Percentiles rank a stretch among this genome's conserved stretches.
Conservation (phyloP, 1,140 invertebrate genomes). For the Philotrypesis tridentata region DNA sequence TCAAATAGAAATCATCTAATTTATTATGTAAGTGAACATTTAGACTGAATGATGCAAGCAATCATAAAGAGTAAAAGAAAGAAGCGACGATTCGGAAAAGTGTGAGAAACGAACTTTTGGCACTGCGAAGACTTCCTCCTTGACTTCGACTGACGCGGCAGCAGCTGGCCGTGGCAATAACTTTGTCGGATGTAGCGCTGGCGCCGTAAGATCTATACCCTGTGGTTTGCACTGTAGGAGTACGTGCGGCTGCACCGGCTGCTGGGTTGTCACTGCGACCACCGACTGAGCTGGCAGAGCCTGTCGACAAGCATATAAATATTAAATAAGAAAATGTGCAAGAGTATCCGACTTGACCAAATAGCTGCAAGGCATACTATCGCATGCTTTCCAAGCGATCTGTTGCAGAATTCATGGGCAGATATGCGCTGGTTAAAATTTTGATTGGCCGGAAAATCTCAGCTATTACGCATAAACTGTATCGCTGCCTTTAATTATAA, state of each 20-base stretch:
- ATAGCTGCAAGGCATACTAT: not conserved
- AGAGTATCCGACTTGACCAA: not conserved
- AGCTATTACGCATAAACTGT: not conserved
- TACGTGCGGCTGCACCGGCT: slow-evolving; percentile 61
- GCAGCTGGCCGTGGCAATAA: slow-evolving; percentile 63
- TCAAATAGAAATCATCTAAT: not conserved
- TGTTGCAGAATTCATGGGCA: not conserved
- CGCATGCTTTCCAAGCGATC: not conserved
- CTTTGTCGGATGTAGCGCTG: slow-evolving; percentile 67
- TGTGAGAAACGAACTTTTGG: slow-evolving; percentile 68
- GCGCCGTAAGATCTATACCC: slow-evolving; percentile 64
- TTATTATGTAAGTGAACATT: no score
- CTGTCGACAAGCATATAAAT: slow-evolving; percentile 49
- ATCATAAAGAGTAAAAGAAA: not conserved
- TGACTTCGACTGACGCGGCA: slow-evolving; percentile 54
- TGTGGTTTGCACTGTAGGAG: slow-evolving; percentile 63
- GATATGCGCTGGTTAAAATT: not conserved
- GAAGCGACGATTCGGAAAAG: not conserved
- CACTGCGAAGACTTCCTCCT: slow-evolving; percentile 74
- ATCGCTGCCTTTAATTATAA: no score
- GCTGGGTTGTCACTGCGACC: slow-evolving; percentile 59
- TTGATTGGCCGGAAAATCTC: not conserved
- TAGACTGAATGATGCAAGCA: not conserved
- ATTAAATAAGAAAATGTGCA: slow-evolving; percentile 20
- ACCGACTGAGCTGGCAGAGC: slow-evolving; percentile 58